Percentiles rank a stretch among this genome's conserved stretches.
Evolutionary conservation across 2,797 vertebrate genomes (phyloP).

Genomic region (Hafferia zeledoni): DNA sequence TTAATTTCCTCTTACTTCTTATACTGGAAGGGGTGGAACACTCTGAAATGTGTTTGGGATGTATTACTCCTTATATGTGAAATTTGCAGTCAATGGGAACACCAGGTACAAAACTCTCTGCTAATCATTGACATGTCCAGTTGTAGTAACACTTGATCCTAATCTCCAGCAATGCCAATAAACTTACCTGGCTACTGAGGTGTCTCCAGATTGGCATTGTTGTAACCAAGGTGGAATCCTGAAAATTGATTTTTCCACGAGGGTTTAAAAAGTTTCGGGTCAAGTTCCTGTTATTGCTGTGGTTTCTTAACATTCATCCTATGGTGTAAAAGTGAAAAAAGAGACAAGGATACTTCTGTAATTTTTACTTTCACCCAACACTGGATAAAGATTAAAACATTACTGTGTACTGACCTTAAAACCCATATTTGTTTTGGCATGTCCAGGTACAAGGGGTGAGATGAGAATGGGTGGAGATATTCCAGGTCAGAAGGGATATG

Average conservation of each 20-base stretch:
- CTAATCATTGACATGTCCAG: not conserved
- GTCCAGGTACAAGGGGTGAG: rapidly evolving
- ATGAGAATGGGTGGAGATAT: not conserved
- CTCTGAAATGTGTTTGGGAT: not conserved
- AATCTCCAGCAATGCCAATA: not conserved
- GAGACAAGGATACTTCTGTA: not conserved
- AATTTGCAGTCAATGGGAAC: not conserved
- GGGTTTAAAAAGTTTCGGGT: not conserved
- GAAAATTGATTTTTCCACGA: not conserved
- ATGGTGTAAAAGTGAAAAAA: not conserved
- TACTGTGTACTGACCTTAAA: not conserved
- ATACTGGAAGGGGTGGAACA: not conserved
- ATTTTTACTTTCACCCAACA: not conserved
- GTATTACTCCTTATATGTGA: not conserved
- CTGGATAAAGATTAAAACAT: not conserved
- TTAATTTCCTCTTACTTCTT: not conserved
- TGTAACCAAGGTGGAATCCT: not conserved
- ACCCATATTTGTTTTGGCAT: not conserved
- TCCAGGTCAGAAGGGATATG: not conserved
- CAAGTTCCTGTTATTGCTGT: not conserved
- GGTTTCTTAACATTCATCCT: not conserved
- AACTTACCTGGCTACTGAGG: not conserved
- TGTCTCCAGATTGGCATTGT: not conserved
- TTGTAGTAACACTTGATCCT: not conserved
- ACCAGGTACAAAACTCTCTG: not conserved